phyloP scores from a whole-genome alignment of 2,888 invertebrate genomes.

The Xylophagus ater region DNA sequence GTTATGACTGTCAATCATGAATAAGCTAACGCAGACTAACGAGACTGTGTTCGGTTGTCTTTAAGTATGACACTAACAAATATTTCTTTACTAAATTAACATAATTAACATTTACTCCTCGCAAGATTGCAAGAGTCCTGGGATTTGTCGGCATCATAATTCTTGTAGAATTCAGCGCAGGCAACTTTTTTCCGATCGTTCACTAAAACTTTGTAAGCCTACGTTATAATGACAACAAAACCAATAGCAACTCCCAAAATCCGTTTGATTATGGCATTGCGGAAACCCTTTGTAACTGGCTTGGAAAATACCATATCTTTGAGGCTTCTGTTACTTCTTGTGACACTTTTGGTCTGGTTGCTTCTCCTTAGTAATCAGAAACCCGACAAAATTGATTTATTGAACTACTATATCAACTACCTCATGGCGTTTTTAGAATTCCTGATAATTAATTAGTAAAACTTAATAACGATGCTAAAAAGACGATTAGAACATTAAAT shows the following conservation, averaged over 20 bases:
- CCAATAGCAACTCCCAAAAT: constrained; percentile 43
- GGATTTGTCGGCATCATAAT: constrained; percentile 36
- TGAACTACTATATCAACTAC: too few relatives aligned
- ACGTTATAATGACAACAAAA: constrained; percentile 36
- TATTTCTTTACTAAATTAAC: not conserved
- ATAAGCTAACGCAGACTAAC: too few relatives aligned
- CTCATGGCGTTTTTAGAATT: too few relatives aligned
- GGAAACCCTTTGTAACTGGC: constrained; percentile 61
- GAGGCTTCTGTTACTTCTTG: constrained; percentile 29
- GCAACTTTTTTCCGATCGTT: constrained; percentile 44
- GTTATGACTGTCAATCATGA: too few relatives aligned
- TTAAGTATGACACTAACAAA: too few relatives aligned
- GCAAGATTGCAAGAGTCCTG: constrained; percentile 38
- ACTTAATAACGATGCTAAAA: too few relatives aligned
- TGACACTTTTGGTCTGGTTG: too few relatives aligned
- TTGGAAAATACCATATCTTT: constrained; percentile 38
- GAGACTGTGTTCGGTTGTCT: too few relatives aligned
- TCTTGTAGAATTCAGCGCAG: constrained; percentile 68
- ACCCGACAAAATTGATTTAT: too few relatives aligned
- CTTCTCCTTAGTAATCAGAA: too few relatives aligned
- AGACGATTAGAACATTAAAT: too few relatives aligned
- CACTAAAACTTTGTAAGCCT: constrained; percentile 41
- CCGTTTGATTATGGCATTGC: constrained; percentile 49
- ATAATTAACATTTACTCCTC: not conserved
- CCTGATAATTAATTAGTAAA: too few relatives aligned